phyloP scores from a whole-genome alignment of 2,888 invertebrate species.

The Sesamia inferens region DNA sequence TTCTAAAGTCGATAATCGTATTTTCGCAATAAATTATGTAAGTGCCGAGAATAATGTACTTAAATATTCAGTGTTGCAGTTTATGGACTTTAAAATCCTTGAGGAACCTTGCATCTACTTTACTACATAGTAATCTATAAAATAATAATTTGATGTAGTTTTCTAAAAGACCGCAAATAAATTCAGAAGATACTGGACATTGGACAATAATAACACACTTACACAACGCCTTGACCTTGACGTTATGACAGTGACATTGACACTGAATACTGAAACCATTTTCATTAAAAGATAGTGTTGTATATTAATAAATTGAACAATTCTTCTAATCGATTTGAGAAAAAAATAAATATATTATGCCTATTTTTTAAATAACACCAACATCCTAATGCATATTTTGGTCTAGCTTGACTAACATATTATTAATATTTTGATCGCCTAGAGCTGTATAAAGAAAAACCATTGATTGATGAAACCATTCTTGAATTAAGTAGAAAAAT shows the following conservation, averaged over 20 bases:
- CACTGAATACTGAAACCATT: neutral
- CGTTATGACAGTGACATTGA: conserved; percentile 26
- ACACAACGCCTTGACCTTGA: conserved; percentile 13
- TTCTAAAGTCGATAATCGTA: neutral
- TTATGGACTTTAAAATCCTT: neutral
- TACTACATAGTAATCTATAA: neutral
- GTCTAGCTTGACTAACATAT: neutral
- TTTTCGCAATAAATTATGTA: neutral
- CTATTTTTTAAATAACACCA: neutral
- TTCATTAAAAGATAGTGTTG: neutral
- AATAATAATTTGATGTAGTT: conserved; percentile 2
- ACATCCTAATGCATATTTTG: neutral
- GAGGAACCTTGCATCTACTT: conserved; percentile 9
- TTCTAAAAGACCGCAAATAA: neutral
- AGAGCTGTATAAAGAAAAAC: neutral
- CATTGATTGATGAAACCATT: neutral
- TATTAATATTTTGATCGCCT: neutral
- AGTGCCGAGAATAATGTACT: neutral
- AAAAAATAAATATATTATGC: too few relatives aligned
- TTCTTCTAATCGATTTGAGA: neutral
- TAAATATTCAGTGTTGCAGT: neutral
- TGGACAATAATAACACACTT: too few relatives aligned
- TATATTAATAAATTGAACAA: too few relatives aligned
- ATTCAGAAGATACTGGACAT: neutral
- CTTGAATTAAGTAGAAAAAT: too few relatives aligned